phyloP scores from a whole-genome alignment of 2,797 vertebrate genomes.

The Gallinago solitaria region DNA sequence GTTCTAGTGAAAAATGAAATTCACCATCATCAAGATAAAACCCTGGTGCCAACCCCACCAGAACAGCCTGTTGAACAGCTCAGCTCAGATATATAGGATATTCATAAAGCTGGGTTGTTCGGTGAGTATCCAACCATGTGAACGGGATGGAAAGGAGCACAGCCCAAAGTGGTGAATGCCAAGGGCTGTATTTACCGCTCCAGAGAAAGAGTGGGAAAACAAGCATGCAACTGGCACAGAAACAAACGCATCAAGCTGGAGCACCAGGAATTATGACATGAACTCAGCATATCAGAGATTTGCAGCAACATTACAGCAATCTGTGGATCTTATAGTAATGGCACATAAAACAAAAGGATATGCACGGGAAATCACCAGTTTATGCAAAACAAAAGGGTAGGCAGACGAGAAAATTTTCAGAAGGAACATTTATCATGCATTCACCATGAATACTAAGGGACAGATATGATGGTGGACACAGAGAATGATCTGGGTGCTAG shows the following conservation, averaged over 20 bases:
- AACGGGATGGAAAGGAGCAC: neutral
- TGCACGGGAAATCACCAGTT: neutral
- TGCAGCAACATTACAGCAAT: neutral
- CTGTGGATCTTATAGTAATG: neutral
- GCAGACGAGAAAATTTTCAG: neutral
- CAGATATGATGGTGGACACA: neutral
- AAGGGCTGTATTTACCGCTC: neutral
- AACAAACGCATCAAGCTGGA: neutral
- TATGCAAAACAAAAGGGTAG: neutral
- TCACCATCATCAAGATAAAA: neutral
- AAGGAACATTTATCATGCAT: neutral
- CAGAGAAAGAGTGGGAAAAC: neutral
- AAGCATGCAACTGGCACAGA: neutral
- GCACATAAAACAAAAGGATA: neutral
- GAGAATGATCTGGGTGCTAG: neutral
- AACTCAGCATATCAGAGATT: neutral
- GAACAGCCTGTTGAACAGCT: neutral
- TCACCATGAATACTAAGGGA: neutral
- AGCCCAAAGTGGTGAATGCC: accelerated
- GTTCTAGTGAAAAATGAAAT: neutral
- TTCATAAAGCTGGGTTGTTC: neutral
- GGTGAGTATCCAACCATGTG: neutral
- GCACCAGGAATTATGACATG: neutral
- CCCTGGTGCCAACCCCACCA: too few relatives aligned
- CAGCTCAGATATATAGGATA: accelerated